These are phyloP conservation scores for Halocynthia aurantium DNA, from an alignment of 23 tunicate species.

Conservation along the genomic window DNA sequence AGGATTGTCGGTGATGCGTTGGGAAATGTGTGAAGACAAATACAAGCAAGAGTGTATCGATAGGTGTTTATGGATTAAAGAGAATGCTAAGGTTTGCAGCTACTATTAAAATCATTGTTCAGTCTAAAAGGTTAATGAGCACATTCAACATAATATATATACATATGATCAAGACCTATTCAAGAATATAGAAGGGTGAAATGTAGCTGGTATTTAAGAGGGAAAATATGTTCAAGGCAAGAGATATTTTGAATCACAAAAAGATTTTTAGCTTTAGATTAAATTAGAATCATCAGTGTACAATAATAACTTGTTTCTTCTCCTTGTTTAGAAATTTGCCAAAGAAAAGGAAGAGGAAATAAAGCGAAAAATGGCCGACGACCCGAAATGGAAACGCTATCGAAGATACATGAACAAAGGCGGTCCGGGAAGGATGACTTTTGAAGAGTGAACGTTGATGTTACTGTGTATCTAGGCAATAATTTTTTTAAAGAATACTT, in stretches of 20 bases:
- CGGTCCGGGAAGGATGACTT: conserved; percentile 92
- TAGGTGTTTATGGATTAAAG: conserved; percentile 60
- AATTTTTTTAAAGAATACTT: too few species aligned
- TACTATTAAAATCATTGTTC: background rate
- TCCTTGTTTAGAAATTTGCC: conserved; percentile 42
- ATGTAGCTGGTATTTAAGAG: too few species aligned
- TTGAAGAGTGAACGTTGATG: conserved; percentile 38
- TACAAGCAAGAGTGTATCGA: conserved; percentile 23
- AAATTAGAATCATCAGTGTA: too few species aligned
- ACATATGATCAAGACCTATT: background rate
- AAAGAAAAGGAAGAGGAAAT: conserved; percentile 70
- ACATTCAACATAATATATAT: background rate
- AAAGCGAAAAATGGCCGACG: conserved; percentile 79
- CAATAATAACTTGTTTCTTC: background rate
- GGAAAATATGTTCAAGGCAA: too few species aligned
- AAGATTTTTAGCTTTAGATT: too few species aligned
- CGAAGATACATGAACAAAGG: conserved; percentile 89
- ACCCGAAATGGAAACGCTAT: conserved; percentile 86
- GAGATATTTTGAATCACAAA: too few species aligned
- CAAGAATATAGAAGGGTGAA: too few species aligned
- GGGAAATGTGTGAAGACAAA: conserved; percentile 66
- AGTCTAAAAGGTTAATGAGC: background rate
- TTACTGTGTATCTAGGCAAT: too few species aligned
- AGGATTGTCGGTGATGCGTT: conserved; percentile 30
- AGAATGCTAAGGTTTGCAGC: conserved; percentile 60